A percentile compares a stretch with the other conserved stretches of the same genome.
These are phyloP conservation scores for Acanthaster planci DNA, from an alignment of 35 echinoderm and acorn worm species.

Conservation along the genomic window DNA sequence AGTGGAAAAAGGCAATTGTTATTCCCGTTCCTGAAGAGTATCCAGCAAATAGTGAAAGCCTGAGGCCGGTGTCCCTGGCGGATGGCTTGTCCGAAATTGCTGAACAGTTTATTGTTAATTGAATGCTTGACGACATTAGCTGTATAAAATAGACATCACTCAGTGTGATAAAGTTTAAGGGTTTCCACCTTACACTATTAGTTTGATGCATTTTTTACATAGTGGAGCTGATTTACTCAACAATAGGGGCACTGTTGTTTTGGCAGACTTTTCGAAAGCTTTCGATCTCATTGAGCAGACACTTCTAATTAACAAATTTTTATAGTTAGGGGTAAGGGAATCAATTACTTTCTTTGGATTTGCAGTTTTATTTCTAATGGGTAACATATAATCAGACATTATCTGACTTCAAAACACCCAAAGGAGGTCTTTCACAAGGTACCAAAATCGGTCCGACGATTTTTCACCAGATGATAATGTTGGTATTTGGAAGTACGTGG, in stretches of 20 bases:
- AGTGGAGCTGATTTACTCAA: conserved; percentile 34
- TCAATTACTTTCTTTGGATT: conserved; percentile 41
- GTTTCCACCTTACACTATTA: conserved; percentile 53
- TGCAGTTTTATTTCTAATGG: conserved; percentile 25
- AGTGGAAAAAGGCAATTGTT: conserved; percentile 46
- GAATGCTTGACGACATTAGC: conserved; percentile 46
- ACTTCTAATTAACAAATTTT: conserved; percentile 40
- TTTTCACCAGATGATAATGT: too few relatives aligned
- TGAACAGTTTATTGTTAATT: conserved; percentile 53
- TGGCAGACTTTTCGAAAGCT: conserved; percentile 70
- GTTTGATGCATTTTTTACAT: conserved; percentile 49
- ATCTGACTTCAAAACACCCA: conserved; percentile 13
- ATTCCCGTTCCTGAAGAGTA: conserved; percentile 55
- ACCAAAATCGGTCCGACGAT: too few relatives aligned
- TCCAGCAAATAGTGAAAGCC: conserved; percentile 39
- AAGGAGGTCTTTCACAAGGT: conserved; percentile 48
- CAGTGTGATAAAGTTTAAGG: conserved; percentile 57
- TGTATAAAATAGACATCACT: conserved; percentile 15
- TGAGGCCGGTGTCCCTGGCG: conserved; percentile 64
- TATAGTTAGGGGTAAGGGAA: conserved; percentile 33
- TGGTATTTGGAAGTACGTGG: too few relatives aligned
- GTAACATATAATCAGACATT: not conserved
- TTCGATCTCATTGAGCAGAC: conserved; percentile 63
- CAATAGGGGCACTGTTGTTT: conserved; percentile 38
- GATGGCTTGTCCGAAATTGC: conserved; percentile 41